Evolutionary conservation across 2,888 invertebrate genomes (phyloP), one percentile per base, ranked within the genome.

Genomic region (Oscheius myriophilus): DNA sequence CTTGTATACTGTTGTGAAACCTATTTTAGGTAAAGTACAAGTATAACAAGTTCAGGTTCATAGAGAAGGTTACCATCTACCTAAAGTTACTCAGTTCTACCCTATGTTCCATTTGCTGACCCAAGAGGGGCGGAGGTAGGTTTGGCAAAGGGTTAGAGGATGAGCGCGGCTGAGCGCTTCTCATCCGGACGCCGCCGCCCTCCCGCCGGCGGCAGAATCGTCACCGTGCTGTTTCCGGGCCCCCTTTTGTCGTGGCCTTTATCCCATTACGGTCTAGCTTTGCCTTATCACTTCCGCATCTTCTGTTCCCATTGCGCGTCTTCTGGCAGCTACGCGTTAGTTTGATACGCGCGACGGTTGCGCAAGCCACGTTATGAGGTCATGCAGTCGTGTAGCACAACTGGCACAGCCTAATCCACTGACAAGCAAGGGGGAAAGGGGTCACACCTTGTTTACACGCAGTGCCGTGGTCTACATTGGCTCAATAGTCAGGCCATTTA

Each of bases 161-260:
- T 61, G 61, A 61, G 61, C 58, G 61, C 61, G 61, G 61, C 61
- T 61, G 61, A 61, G 61, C 61, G 61, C 61, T 61, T 61, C 61
- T 61, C 61, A 61, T 61, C 61, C 61, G 46, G 58, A 61, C 61
- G 61, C 61, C 61, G 61, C 61, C 61, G 61, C 61, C 61, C 61
- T 61, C 61, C 45, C 45, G 57, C 43, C 46, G 45, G 59, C 59
- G 61, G 61, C 61, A 61, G 61, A 61, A 61, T 61, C 49, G 21
- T 49, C 18, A 11, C 49, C 49, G 7, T 21, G 9, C 16, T 14
- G 61, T 25, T 25, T 26, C 49, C 46, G 49, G 46, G n/a, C 49
- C 46, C 43, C 18, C 18, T n/a, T n/a, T n/a, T n/a, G n/a, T 11
- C 49, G 21, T 49, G 49, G 33, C 49, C 49, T 61, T 49, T 61